Conservation (phyloP, 2,888 invertebrate genomes). For the Melanargia galathea region DNA sequence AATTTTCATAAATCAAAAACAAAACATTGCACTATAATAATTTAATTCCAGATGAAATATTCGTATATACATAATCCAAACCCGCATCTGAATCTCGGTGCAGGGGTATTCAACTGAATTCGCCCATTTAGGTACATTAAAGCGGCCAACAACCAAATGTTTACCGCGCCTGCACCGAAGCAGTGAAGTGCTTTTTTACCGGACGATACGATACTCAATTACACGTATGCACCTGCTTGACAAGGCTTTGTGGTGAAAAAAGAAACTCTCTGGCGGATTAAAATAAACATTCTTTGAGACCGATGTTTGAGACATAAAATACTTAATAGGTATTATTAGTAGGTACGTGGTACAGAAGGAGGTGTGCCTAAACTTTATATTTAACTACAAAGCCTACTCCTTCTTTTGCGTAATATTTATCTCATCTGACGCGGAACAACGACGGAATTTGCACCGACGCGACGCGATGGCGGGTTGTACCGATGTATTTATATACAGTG, state of each 20-base stretch:
- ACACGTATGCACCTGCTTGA: neutral
- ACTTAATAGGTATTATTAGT: neutral
- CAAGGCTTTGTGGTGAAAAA: neutral
- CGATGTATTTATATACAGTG: no score
- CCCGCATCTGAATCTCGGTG: slow-evolving; percentile 26
- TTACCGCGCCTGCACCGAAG: slow-evolving; percentile 35
- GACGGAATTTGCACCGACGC: no score
- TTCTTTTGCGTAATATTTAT: no score
- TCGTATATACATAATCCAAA: slow-evolving; percentile 24
- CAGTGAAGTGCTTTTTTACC: slow-evolving; percentile 18
- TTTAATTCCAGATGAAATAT: slow-evolving; percentile 32
- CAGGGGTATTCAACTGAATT: slow-evolving; percentile 33
- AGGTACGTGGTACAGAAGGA: no score
- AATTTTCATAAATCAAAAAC: slow-evolving; percentile 27
- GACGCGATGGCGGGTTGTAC: no score
- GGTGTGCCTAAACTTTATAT: no score
- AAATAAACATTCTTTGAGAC: neutral
- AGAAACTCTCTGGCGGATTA: neutral
- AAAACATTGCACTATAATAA: slow-evolving; percentile 25
- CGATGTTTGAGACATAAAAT: no score
- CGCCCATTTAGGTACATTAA: slow-evolving; percentile 39
- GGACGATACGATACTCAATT: slow-evolving; percentile 9
- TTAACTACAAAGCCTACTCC: no score
- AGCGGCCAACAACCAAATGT: slow-evolving; percentile 38
- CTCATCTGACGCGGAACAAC: no score